Evolutionary conservation across 2,113 vertebrate species (phyloP).

Genomic region (Todiramphus saurophagus): DNA sequence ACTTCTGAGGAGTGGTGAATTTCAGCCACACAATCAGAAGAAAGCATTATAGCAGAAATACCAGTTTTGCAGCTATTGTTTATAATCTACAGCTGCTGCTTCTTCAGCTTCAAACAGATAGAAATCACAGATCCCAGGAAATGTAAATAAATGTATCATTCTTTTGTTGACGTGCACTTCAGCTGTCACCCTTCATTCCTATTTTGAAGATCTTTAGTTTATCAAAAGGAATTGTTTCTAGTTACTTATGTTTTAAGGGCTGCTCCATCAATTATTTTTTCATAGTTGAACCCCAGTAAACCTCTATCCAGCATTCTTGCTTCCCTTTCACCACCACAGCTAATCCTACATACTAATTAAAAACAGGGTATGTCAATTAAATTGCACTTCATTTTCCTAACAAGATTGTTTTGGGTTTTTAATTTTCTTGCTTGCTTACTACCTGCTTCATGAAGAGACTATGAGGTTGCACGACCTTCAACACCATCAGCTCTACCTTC

Average conservation of each 20-base stretch:
- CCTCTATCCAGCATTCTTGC: background rate
- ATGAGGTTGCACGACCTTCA: background rate
- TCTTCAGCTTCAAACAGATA: background rate
- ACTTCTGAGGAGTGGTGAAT: background rate
- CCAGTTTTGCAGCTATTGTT: background rate
- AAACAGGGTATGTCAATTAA: background rate
- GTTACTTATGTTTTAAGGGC: background rate
- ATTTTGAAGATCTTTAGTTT: background rate
- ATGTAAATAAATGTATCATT: background rate
- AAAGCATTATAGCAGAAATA: background rate
- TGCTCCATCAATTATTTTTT: background rate
- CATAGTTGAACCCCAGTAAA: background rate
- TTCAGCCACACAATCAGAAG: background rate
- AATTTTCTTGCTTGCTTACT: background rate
- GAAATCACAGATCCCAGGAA: background rate
- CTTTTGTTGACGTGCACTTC: background rate
- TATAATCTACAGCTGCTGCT: background rate
- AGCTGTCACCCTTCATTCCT: background rate
- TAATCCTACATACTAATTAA: background rate
- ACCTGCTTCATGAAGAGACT: background rate
- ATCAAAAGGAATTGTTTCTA: background rate
- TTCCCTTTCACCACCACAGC: background rate
- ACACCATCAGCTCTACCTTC: background rate
- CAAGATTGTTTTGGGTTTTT: no score
- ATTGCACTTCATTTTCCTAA: background rate